Conservation (phyloP, 2,888 invertebrate genomes). For the Megaustenia siamemsis region DNA sequence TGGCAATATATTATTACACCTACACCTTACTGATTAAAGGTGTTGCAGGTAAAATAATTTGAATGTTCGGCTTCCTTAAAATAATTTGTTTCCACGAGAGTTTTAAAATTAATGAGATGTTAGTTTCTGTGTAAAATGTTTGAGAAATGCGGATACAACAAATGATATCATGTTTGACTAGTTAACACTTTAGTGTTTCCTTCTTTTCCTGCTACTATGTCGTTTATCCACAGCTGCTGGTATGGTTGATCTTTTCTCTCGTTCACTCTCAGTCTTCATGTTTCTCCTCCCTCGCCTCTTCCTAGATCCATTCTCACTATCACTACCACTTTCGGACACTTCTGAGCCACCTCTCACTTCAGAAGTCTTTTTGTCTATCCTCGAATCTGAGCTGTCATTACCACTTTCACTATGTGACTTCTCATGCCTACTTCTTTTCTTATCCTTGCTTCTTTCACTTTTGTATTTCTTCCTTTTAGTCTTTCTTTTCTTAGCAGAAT, state of each 20-base stretch:
- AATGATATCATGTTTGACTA: no score
- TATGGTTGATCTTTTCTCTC: neutral
- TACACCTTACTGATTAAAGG: no score
- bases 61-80: no score
- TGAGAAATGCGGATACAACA: no score
- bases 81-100: no score
- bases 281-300: conserved; percentile 11
- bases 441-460: conserved; percentile 2
- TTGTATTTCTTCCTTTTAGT: neutral
- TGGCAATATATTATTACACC: no score
- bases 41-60: no score
- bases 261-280: conserved; percentile 14
- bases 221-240: neutral
- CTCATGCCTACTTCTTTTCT: conserved; percentile 11
- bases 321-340: conserved; percentile 20
- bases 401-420: conserved; percentile 1
- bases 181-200: conserved; percentile 34
- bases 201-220: neutral
- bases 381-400: neutral
- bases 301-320: conserved; percentile 20
- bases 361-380: neutral
- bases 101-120: no score
- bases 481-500: conserved; percentile 3
- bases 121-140: no score
- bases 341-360: conserved; percentile 28